Evolutionary conservation across 2,113 vertebrate genomes (phyloP).

Genomic region (Passer montanus): DNA sequence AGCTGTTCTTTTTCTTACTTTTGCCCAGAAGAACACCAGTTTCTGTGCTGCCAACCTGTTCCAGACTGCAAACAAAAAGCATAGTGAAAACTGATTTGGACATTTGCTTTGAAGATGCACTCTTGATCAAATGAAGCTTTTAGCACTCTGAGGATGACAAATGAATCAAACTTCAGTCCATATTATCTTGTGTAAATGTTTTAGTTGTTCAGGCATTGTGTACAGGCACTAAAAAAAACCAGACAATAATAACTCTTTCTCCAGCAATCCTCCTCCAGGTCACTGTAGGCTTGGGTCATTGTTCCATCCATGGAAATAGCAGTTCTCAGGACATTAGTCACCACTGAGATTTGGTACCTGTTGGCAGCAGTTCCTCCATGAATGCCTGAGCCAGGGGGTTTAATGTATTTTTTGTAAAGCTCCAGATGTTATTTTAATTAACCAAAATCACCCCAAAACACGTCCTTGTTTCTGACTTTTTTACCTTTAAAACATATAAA

Average conservation of each 20-base stretch:
- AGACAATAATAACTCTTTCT: neutral
- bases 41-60: neutral
- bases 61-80: neutral
- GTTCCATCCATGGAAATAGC: neutral
- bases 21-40: neutral
- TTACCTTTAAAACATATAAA: neutral
- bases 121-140: neutral
- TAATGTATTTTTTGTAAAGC: neutral
- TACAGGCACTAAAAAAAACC: neutral
- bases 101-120: neutral
- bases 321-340: neutral
- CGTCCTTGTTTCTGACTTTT: neutral
- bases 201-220: neutral
- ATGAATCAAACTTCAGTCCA: neutral
- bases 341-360: accelerated
- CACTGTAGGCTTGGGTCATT: accelerated
- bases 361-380: neutral
- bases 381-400: neutral
- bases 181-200: neutral
- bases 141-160: neutral
- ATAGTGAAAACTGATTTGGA: accelerated
- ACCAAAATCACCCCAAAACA: neutral
- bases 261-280: neutral
- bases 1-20: neutral
- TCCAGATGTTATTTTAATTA: neutral